phyloP scores from a whole-genome alignment of 92 coral and sea anemone genomes.

The Epizoanthus fatuus region DNA sequence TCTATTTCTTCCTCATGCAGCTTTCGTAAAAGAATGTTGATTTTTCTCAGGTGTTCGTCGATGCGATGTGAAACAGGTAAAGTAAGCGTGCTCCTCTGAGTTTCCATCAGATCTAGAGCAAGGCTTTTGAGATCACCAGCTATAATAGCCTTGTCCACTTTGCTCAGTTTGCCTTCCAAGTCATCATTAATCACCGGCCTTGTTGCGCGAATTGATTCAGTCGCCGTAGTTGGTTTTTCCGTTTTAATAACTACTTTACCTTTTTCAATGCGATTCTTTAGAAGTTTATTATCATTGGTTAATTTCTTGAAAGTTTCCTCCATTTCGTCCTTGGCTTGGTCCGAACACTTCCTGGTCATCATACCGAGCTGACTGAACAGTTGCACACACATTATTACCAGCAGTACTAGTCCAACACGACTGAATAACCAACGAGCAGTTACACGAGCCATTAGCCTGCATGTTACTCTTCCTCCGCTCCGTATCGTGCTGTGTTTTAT shows the following conservation, averaged over 20 bases:
- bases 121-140: slow-evolving; percentile 62
- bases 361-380: slow-evolving; percentile 82
- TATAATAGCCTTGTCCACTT: slow-evolving; percentile 38
- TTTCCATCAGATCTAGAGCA: slow-evolving; percentile 66
- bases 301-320: slow-evolving; percentile 25
- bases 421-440: slow-evolving; percentile 69
- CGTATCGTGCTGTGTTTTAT: too few relatives aligned
- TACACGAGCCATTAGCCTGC: slow-evolving; percentile 70
- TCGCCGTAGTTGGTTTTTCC: not conserved
- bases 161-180: slow-evolving; percentile 8
- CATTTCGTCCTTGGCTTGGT: slow-evolving; percentile 51
- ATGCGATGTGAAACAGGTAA: slow-evolving; percentile 67
- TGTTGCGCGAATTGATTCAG: not conserved
- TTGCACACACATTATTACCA: slow-evolving; percentile 70
- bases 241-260: not conserved
- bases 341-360: slow-evolving; percentile 46
- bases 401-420: slow-evolving; percentile 59
- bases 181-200: not conserved
- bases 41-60: slow-evolving; percentile 61
- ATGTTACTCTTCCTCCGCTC: not conserved
- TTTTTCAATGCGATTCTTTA: not conserved
- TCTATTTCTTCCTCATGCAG: slow-evolving; percentile 50
- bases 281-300: not conserved
- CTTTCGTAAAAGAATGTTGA: slow-evolving; percentile 58
- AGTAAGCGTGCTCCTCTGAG: slow-evolving; percentile 56